Conservation (phyloP, 2,888 invertebrate species). For the Erebia ligea region DNA sequence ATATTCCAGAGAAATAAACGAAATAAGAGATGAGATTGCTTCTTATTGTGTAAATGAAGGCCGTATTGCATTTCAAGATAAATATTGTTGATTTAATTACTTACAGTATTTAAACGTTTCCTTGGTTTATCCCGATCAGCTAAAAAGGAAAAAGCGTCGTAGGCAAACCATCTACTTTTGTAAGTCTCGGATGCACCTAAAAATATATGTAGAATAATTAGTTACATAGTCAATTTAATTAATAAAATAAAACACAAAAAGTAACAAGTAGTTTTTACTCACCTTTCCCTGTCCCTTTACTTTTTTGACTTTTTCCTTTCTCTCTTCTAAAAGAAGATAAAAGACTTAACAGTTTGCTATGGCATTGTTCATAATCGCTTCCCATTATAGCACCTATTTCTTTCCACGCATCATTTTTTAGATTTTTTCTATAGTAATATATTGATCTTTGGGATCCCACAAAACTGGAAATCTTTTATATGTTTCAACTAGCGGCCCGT, state of each 20-base stretch:
- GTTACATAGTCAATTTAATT: constrained; percentile 4
- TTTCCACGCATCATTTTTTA: constrained; percentile 4
- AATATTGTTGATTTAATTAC: no score
- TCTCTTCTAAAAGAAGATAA: constrained; percentile 4
- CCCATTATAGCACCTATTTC: constrained; percentile 2
- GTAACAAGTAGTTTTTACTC: constrained; percentile 4
- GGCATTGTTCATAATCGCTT: constrained; percentile 2
- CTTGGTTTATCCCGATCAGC: no score
- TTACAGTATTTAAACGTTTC: no score
- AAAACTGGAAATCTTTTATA: constrained; percentile 4
- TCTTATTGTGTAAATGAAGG: no score
- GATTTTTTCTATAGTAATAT: constrained; percentile 2
- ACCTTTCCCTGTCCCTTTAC: constrained; percentile 4
- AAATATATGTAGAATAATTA: constrained; percentile 2
- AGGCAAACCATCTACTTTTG: no score
- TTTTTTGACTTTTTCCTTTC: constrained; percentile 4
- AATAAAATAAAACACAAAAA: constrained; percentile 4
- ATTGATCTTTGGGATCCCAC: constrained; percentile 4
- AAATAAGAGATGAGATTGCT: no score
- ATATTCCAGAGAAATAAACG: no score
- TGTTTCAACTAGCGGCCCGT: no score
- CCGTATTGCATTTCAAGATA: no score
- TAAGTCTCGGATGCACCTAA: no score
- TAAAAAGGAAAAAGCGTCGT: no score
- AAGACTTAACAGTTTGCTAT: constrained; percentile 2